phyloP scores from a whole-genome alignment of 2,888 invertebrate species.

The Tinea semifulvella region DNA sequence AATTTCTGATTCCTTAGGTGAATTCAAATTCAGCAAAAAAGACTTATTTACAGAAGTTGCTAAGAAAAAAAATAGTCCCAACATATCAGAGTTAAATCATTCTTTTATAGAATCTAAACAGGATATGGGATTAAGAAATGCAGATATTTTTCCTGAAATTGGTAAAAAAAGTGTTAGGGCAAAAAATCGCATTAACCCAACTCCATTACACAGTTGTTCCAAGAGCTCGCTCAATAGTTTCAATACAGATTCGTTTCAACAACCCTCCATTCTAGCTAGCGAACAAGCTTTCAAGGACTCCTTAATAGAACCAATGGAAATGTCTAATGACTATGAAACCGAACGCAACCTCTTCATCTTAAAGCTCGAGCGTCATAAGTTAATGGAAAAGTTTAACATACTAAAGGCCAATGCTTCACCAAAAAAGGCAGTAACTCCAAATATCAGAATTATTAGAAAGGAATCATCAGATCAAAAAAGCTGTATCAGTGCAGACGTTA shows the following conservation, averaged over 20 bases:
- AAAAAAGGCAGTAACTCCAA: constrained; percentile 31
- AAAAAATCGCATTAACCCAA: constrained; percentile 63
- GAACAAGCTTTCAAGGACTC: constrained; percentile 47
- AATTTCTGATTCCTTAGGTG: constrained; percentile 35
- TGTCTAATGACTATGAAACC: constrained; percentile 37
- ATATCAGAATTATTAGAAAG: constrained; percentile 41
- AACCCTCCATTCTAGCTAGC: constrained; percentile 33
- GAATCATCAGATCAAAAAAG: constrained; percentile 30
- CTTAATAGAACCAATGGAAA: constrained; percentile 38
- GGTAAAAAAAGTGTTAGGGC: too few species aligned
- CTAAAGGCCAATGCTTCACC: constrained; percentile 36
- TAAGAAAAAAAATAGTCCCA: too few species aligned
- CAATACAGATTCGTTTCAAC: constrained; percentile 41
- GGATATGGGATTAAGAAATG: too few species aligned
- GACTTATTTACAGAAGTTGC: constrained; percentile 54
- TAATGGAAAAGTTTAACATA: constrained; percentile 58
- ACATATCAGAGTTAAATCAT: too few species aligned
- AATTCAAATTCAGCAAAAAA: constrained; percentile 46
- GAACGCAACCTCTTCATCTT: constrained; percentile 53
- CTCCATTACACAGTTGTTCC: constrained; percentile 39
- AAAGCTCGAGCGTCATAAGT: constrained; percentile 49
- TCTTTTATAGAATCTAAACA: constrained; percentile 42
- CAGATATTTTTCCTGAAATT: too few species aligned
- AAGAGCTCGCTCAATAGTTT: constrained; percentile 48
- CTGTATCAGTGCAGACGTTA: constrained; percentile 44